Conservation (phyloP, 2,113 vertebrate species). For the Lamprologus tigripictilis region DNA sequence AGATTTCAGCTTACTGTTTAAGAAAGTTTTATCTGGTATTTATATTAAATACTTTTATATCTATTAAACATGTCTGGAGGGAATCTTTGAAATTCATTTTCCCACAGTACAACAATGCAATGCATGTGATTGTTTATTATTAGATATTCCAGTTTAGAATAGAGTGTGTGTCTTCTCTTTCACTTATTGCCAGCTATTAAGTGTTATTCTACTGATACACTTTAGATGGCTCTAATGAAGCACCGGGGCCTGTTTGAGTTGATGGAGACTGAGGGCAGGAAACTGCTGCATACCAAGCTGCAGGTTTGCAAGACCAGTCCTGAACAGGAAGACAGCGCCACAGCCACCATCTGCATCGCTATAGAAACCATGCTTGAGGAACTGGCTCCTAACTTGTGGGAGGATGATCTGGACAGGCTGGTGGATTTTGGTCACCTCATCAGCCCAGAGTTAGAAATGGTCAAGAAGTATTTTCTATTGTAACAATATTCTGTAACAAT, state of each 20-base stretch:
- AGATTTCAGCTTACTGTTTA: neutral
- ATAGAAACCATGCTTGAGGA: conserved; percentile 81
- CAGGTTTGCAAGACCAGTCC: conserved; percentile 43
- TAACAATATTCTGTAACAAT: neutral
- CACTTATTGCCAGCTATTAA: neutral
- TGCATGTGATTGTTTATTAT: neutral
- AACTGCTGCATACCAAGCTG: conserved; percentile 68
- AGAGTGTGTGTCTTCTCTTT: neutral
- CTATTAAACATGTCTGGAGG: neutral
- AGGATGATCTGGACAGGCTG: conserved; percentile 75
- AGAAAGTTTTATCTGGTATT: neutral
- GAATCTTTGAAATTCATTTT: neutral
- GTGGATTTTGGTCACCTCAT: conserved; percentile 80
- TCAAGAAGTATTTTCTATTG: neutral
- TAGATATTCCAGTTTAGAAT: neutral
- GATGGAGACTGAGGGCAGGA: conserved; percentile 64
- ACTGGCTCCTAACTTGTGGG: conserved; percentile 78
- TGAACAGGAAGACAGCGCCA: conserved; percentile 17
- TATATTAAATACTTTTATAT: neutral
- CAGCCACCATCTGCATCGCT: conserved; percentile 66
- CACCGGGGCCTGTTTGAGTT: conserved; percentile 72
- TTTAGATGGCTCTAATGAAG: conserved; percentile 80
- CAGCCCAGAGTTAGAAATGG: conserved; percentile 79
- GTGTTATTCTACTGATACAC: neutral
- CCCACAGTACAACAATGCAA: neutral